These are phyloP conservation scores for Heliocidaris erythrogramma DNA, from an alignment of 35 echinoderm and acorn worm genomes.

Conservation along the genomic window DNA sequence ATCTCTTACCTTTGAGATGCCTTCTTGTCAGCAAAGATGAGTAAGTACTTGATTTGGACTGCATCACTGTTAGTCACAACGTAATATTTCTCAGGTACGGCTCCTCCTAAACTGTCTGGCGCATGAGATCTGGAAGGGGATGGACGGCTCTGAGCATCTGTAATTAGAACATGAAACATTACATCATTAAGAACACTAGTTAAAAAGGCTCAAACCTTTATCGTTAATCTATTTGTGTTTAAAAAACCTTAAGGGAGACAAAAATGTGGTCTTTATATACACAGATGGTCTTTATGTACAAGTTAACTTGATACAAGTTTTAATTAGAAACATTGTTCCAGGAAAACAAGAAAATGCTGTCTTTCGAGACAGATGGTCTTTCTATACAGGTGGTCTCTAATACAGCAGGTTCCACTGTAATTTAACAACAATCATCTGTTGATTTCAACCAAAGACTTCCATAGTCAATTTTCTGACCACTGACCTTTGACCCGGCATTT, in stretches of 20 bases:
- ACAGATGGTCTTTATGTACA: no score
- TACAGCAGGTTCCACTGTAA: not conserved
- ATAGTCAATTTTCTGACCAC: not conserved
- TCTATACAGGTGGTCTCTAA: not conserved
- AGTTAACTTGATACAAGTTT: no score
- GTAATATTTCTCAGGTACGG: conserved; percentile 96
- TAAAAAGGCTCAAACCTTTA: not conserved
- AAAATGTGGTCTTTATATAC: no score
- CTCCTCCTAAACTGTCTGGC: conserved; percentile 86
- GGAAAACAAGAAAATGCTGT: no score
- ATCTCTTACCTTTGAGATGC: conserved; percentile 56
- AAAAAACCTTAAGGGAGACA: no score
- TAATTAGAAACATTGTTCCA: no score
- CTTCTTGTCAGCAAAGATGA: conserved; percentile 80
- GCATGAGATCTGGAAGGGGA: conserved; percentile 62
- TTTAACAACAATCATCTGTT: not conserved
- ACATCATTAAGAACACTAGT: not conserved
- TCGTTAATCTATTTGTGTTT: no score
- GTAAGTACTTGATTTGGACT: conserved; percentile 86
- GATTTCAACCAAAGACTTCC: not conserved
- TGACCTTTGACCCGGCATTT: conserved; percentile 84
- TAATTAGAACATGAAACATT: not conserved
- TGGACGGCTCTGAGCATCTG: not conserved
- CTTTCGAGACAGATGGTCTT: no score
- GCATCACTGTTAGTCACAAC: conserved; percentile 94